Evolutionary conservation across 2,888 invertebrate species (phyloP), one percentile per base, ranked within the genome.

Genomic region (Drosophila barbarae): DNA sequence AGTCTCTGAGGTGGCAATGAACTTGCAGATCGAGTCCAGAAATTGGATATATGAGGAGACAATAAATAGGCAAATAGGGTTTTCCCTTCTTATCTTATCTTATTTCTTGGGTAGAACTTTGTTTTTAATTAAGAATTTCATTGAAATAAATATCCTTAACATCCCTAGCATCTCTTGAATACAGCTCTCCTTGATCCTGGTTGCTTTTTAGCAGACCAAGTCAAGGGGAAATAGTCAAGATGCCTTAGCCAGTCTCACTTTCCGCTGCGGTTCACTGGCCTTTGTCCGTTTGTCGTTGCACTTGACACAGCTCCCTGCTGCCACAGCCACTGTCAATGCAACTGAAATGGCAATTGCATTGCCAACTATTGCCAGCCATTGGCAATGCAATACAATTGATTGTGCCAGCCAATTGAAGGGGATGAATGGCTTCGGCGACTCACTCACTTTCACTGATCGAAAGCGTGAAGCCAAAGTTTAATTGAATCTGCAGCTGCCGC

Each of bases 401-500:
- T 67, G 67, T 63, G 66, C 53, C 41, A 64, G 57, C 38, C 56
- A 63, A 63, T 72, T 65, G 65, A 65, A 39, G 54, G 46, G 35
- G 57, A 50, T 54, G 42, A 34, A 36, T 49, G 66, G 41, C 44
- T 34, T 50, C 34, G 30, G 41, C 64, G 53, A 47, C 60, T 61
- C 52, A 64, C 63, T 64, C 64, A 81, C 84, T 78, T 78, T 78
- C 78, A 78, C 78, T 78, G 80, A 82, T 82, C 67, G 77, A 82
- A 80, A 80, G 79, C 79, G 84, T 81, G 73, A 81, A 84, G 85
- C 63, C 69, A 84, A 82, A 84, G 79, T 84, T 82, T 84, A 79
- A 79, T 79, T 79, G 84, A 79, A 79, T 78, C 70, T 73, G 68
- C 65, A 59, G 58, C 65, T 57, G 26, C 26, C 26, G 6, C 26